phyloP scores from a whole-genome alignment of 2,888 invertebrate genomes.

The Eulithis prunata region DNA sequence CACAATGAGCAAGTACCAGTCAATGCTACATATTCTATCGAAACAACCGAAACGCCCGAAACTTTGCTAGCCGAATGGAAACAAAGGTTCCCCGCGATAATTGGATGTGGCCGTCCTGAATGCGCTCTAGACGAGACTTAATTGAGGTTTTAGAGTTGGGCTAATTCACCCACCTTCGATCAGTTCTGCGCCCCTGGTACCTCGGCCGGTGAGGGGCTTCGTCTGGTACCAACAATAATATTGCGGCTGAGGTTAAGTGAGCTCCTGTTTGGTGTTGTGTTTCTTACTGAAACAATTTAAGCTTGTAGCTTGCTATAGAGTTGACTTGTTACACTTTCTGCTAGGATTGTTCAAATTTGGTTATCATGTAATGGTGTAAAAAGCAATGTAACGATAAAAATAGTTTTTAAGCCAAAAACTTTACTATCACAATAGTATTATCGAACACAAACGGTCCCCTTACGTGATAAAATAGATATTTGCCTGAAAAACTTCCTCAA shows the following conservation, averaged over 20 bases:
- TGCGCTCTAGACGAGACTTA: conserved; percentile 83
- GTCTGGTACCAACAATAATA: conserved; percentile 73
- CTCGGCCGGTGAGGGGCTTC: conserved; percentile 64
- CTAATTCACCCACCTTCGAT: conserved; percentile 83
- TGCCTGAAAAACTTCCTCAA: conserved; percentile 51
- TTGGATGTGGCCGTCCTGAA: conserved; percentile 82
- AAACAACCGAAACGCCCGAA: conserved; percentile 54
- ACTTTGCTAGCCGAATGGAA: conserved; percentile 58
- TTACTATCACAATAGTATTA: conserved; percentile 28
- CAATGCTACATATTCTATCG: conserved; percentile 58
- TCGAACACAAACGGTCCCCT: conserved; percentile 18
- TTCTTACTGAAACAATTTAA: conserved; percentile 43
- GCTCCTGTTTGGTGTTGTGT: conserved; percentile 63
- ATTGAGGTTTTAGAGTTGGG: conserved; percentile 84
- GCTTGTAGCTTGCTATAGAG: neutral
- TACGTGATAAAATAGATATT: conserved; percentile 46
- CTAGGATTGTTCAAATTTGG: neutral
- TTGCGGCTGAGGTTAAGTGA: conserved; percentile 68
- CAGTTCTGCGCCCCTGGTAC: conserved; percentile 62
- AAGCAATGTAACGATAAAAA: neutral
- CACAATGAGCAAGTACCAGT: conserved; percentile 48
- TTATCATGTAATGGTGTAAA: neutral
- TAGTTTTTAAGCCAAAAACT: neutral
- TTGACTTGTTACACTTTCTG: neutral
- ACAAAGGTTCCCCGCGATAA: conserved; percentile 81